A percentile compares a stretch with the other conserved stretches of the same genome.
These are phyloP conservation scores for Psammodynastes pulverulentus DNA, from an alignment of 2,113 vertebrate genomes.

Conservation along the genomic window DNA sequence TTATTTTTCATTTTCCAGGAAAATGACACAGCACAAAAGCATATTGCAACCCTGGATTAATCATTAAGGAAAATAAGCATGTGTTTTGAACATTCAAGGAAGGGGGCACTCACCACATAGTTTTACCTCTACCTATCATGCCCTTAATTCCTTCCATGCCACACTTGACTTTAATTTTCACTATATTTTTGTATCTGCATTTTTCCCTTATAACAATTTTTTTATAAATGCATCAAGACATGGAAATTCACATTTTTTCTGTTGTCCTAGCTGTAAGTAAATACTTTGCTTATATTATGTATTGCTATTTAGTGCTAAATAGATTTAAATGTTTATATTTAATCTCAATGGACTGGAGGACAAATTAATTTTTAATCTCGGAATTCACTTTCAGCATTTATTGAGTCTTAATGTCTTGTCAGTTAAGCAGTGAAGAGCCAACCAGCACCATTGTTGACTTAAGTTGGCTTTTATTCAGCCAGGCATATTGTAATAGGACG, in stretches of 20 bases:
- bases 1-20: conserved; percentile 49
- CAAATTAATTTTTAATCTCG: not conserved
- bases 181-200: not conserved
- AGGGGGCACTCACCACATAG: not conserved
- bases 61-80: conserved; percentile 3
- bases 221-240: not conserved
- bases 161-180: not conserved
- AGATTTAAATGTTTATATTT: not conserved
- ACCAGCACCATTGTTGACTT: not conserved
- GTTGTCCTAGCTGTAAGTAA: not conserved
- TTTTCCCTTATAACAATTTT: not conserved
- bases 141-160: not conserved
- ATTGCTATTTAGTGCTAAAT: not conserved
- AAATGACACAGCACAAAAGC: conserved; percentile 23
- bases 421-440: not conserved
- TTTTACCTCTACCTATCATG: not conserved
- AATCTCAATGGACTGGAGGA: not conserved
- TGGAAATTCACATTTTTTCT: not conserved
- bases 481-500: not conserved
- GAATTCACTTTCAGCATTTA: not conserved
- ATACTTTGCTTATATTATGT: not conserved
- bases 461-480: not conserved
- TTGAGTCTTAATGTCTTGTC: not conserved
- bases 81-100: not conserved
- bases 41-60: not conserved